Evolutionary conservation across 2,113 vertebrate species (phyloP).

Genomic region (Rhodinocichla rosea): DNA sequence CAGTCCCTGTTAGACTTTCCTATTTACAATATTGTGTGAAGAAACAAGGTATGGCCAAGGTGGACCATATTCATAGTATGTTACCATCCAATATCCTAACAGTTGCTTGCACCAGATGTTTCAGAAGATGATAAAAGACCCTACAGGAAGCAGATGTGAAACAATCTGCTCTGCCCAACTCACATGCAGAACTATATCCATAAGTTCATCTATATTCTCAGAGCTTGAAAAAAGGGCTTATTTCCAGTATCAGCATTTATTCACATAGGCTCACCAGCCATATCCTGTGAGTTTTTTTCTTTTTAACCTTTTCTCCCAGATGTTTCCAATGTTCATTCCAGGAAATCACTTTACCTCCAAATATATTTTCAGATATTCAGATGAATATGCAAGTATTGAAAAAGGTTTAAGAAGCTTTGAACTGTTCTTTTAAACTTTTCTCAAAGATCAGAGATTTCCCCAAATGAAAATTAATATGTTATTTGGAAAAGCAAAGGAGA

Average conservation of each 20-base stretch:
- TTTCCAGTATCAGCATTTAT: not conserved
- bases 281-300: not conserved
- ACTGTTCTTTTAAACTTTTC: not conserved
- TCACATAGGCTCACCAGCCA: not conserved
- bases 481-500: not conserved
- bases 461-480: not conserved
- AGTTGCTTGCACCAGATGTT: not conserved
- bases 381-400: not conserved
- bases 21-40: not conserved
- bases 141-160: not conserved
- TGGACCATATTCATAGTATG: not conserved
- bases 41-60: not conserved
- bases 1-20: not conserved
- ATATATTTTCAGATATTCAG: not conserved
- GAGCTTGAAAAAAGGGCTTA: not conserved
- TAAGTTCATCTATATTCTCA: not conserved
- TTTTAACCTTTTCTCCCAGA: not conserved
- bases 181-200: not conserved
- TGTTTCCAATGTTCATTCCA: not conserved
- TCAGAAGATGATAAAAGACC: not conserved
- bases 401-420: not conserved
- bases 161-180: conserved; percentile 14
- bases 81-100: not conserved
- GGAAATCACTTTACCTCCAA: not conserved
- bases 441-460: not conserved